Evolutionary conservation across 2,888 invertebrate genomes (phyloP).

Genomic region (Hipparchia sbordonii): DNA sequence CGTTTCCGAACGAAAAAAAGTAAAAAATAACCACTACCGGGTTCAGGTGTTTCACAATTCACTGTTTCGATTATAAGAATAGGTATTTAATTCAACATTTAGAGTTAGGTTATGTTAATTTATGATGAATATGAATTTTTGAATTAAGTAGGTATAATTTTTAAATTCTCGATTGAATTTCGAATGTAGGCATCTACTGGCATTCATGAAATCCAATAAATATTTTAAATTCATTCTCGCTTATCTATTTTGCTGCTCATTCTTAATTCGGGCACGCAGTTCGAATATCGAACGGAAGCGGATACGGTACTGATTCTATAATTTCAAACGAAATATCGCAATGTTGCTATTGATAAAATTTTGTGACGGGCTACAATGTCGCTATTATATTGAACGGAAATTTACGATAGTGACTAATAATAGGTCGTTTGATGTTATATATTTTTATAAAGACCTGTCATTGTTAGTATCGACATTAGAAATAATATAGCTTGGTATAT

Average conservation of each 20-base stretch:
- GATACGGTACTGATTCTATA: constrained; percentile 82
- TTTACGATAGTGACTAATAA: constrained; percentile 73
- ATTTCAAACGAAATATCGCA: constrained; percentile 79
- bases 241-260: constrained; percentile 70
- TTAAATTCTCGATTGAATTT: constrained; percentile 35
- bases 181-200: constrained; percentile 21
- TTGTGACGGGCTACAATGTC: constrained; percentile 61
- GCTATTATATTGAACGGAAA: constrained; percentile 79
- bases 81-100: too few relatives aligned
- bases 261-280: constrained; percentile 73
- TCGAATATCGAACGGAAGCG: constrained; percentile 82
- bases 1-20: constrained; percentile 53
- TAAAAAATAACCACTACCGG: constrained; percentile 49
- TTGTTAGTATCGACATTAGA: neutral
- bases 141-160: neutral
- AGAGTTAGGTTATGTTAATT: too few relatives aligned
- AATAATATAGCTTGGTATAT: neutral
- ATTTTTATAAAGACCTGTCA: neutral
- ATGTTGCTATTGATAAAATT: constrained; percentile 79
- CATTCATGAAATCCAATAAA: constrained; percentile 23
- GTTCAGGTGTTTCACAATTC: constrained; percentile 54
- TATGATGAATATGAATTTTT: too few relatives aligned
- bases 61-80: constrained; percentile 13
- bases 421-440: constrained; percentile 28
- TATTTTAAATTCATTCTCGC: constrained; percentile 45